phyloP scores from a whole-genome alignment of 2,888 invertebrate genomes.

The Ormyrus nitidulus region DNA sequence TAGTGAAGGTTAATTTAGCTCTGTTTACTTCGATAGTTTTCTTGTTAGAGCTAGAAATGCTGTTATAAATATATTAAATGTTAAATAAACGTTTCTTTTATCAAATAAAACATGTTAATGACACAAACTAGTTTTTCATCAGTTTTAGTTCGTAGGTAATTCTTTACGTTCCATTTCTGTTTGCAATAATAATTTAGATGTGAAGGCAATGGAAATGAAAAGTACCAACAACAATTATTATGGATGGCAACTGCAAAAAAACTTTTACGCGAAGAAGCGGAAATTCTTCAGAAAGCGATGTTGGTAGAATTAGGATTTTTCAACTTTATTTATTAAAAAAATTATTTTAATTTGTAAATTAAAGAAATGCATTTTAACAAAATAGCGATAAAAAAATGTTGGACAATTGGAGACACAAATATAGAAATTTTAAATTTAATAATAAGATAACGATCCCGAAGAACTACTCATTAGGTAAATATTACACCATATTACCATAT shows the following conservation, averaged over 20 bases:
- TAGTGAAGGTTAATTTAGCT: too few relatives aligned
- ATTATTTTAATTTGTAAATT: conserved; percentile 15
- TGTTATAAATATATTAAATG: conserved; percentile 2
- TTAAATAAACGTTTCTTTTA: background rate
- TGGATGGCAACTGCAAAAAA: conserved; percentile 79
- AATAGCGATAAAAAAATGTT: conserved; percentile 76
- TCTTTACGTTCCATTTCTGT: conserved; percentile 22
- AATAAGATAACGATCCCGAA: conserved; percentile 60
- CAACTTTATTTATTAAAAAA: conserved; percentile 9
- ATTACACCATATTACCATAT: background rate
- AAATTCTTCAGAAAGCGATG: conserved; percentile 80
- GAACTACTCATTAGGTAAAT: conserved; percentile 65
- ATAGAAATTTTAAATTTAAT: conserved; percentile 69
- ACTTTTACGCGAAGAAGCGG: conserved; percentile 77
- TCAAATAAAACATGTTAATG: background rate
- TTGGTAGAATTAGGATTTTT: conserved; percentile 68
- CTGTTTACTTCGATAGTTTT: too few relatives aligned
- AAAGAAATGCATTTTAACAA: conserved; percentile 35
- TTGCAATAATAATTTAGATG: conserved; percentile 62
- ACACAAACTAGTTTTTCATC: too few relatives aligned
- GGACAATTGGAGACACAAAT: conserved; percentile 78
- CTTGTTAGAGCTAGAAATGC: too few relatives aligned
- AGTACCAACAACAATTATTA: conserved; percentile 62
- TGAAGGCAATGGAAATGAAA: conserved; percentile 58
- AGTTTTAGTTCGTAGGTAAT: too few relatives aligned